Evolutionary conservation across 2,888 invertebrate genomes (phyloP).

Genomic region (Oegoconia quadripuncta): DNA sequence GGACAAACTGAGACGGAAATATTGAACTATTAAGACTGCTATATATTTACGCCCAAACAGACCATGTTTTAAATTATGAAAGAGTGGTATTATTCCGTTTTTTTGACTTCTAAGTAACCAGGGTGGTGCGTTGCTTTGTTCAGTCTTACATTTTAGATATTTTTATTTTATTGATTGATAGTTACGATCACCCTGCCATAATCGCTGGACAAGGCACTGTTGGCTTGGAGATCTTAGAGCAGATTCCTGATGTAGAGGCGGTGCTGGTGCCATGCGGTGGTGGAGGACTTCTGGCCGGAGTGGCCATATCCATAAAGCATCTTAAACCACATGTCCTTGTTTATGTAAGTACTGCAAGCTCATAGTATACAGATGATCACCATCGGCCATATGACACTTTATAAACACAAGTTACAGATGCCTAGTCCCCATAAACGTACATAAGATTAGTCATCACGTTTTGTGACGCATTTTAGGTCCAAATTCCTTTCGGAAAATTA

Average conservation of each 20-base stretch:
- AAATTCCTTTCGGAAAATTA: too few species aligned
- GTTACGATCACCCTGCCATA: slow-evolving; percentile 96
- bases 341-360: slow-evolving; percentile 90
- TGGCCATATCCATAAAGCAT: slow-evolving; percentile 92
- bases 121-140: too few species aligned
- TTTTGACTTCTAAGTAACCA: too few species aligned
- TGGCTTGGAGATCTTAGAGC: slow-evolving; percentile 94
- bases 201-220: slow-evolving; percentile 97
- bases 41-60: too few species aligned
- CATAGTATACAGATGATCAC: too few species aligned
- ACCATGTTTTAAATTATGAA: too few species aligned
- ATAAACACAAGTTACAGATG: neutral
- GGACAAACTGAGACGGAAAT: too few species aligned
- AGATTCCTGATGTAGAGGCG: slow-evolving; percentile 92
- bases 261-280: slow-evolving; percentile 96
- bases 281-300: slow-evolving; percentile 95
- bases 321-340: slow-evolving; percentile 89
- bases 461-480: too few species aligned
- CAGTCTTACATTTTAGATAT: neutral
- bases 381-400: neutral
- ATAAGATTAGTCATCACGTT: too few species aligned
- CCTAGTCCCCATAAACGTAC: too few species aligned
- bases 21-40: too few species aligned
- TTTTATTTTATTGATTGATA: slow-evolving; percentile 35
- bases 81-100: too few species aligned